Base-by-base conservation (phyloP, 2,113 vertebrate species). In the Vulpes lagopus region DNA sequence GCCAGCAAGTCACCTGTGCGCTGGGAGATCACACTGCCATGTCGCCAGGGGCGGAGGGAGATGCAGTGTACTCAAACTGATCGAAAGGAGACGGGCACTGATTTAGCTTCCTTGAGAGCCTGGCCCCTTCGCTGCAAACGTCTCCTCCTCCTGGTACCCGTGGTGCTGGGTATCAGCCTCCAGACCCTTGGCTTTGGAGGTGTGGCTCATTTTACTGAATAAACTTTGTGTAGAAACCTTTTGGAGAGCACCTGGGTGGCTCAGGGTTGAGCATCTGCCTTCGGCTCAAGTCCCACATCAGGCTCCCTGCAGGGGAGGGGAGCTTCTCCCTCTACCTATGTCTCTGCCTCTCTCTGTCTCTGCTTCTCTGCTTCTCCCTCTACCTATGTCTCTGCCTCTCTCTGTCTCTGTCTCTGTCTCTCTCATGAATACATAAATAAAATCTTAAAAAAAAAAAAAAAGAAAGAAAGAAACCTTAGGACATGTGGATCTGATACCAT, bases 121-220 rank as follows among this genome's bases (percentile, higher is more conserved):
- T 10, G 12, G 38, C 11, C 32, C 25, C 49, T 12, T 43, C 1
- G 3, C 35, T 0, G 0, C 17, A 17, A 1, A 8, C 8, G 20
- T 2, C 15, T 25, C 2, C 15, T 35, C n/a, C 14, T 74, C 9
- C 55, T 55, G 55, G 15, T 55, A 55, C 15, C 0, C 3, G 15
- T 74, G 16, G 32, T 10, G 2, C 19, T 1, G 10, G 5, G 1
- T 38, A 5, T 1, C 17, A 12, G 78, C 76, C 65, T 89, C 57
- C 11, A 1, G 71, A 73, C 38, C 60, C 59, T 19, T 38, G 25
- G n/a, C 1, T 43, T 43, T 11, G 43, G n/a, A 59, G 4, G 5
- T 11, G 9, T 8, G 23, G 15, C 74, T 79, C 5, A 11, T 69
- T 65, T 62, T 67, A 12, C 9, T 5, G 67, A 35, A 49, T 30